Evolutionary conservation across 2,113 vertebrate species (phyloP), one percentile per base, ranked within the genome.

Genomic region (Tyrannus savana): DNA sequence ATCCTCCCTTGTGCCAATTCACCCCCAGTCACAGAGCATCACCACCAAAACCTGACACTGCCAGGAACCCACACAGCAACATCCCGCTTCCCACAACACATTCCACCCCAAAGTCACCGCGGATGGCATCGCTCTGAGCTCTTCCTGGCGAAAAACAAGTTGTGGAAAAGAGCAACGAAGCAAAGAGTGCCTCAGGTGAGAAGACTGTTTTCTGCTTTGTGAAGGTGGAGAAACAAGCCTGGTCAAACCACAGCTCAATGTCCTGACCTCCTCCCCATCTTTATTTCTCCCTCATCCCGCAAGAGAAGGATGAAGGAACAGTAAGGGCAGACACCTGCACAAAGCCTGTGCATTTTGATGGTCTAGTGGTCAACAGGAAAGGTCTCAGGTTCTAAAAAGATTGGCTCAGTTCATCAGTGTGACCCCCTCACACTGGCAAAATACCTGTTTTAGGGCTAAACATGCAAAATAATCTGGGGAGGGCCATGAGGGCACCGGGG

Each of bases 361-460:
- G 35, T 27, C 52, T 23, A 62, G 60, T 79, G 91, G 64, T 77
- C 60, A 67, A 52, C 55, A 49, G 25, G 35, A 68, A 81, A 16
- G 17, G 17, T 47, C 44, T 68, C 42, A 17, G 49, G 33, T 28
- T 81, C 55, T 9, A 73, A 15, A 73, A 22, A 42, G 33, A 55
- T 39, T 76, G 84, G 84, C 94, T 95, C 90, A 93, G 87, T 84
- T 84, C 44, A 81, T 79, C 82, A 73, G 28, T 58, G 17, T 69
- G 71, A 91, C 19, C 12, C 49, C 25, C n/a, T 56, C 2, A 5
- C 7, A 13, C 0, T 59, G 35, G 41, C 9, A 83, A 76, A 88
- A 39, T 2, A 63, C 10, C 49, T 72, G 5, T 75, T 87, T 75
- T 25, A 68, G 39, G 31, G 41, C 67, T 9, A 76, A 89, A 80